Percentiles rank a stretch among this genome's conserved stretches.
These are phyloP conservation scores for Tipula vernalis DNA, from an alignment of 2,888 invertebrate genomes.

Conservation along the genomic window DNA sequence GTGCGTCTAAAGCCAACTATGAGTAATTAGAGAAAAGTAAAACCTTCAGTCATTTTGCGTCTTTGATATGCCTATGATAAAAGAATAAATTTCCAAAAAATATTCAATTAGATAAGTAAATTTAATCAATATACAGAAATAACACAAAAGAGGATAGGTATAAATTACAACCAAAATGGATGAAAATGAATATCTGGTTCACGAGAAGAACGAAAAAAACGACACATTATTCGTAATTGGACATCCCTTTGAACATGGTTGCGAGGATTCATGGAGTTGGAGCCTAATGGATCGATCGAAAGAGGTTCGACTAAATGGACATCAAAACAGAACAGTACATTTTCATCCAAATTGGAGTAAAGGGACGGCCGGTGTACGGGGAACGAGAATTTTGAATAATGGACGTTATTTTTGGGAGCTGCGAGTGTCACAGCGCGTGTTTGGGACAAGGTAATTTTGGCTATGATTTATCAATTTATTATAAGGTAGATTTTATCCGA, in stretches of 20 bases:
- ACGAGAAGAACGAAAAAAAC: neutral
- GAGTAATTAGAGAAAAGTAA: neutral
- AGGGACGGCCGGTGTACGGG: constrained; percentile 58
- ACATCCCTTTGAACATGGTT: constrained; percentile 35
- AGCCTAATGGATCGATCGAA: constrained; percentile 42
- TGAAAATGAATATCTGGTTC: neutral
- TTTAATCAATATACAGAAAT: neutral
- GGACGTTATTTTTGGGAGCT: constrained; percentile 55
- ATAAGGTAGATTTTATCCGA: neutral
- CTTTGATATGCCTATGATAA: neutral
- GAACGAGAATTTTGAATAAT: constrained; percentile 50
- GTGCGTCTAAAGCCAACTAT: neutral
- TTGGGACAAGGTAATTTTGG: constrained; percentile 42
- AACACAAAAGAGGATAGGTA: neutral
- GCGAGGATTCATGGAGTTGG: constrained; percentile 58
- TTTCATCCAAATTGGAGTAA: constrained; percentile 68
- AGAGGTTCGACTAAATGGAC: constrained; percentile 46
- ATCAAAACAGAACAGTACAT: constrained; percentile 43
- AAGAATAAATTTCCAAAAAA: neutral
- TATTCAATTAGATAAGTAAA: neutral
- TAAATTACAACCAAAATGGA: neutral
- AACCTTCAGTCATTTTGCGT: neutral
- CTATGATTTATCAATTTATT: neutral
- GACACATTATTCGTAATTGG: neutral
- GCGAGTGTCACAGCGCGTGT: constrained; percentile 47